phyloP scores from a whole-genome alignment of 2,113 vertebrate species.

The Phocoena sinus region DNA sequence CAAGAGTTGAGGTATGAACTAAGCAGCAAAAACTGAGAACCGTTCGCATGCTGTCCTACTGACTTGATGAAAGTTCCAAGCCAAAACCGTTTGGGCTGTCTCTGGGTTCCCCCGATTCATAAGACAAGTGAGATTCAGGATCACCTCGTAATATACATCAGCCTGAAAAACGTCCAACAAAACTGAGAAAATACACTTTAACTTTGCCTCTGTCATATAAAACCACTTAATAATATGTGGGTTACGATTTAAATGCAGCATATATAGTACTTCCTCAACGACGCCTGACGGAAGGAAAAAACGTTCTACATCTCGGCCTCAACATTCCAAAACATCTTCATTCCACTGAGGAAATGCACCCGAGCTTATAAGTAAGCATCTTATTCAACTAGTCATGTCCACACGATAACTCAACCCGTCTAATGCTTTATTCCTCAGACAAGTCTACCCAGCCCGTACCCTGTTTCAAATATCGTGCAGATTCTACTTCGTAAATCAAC shows the following conservation, averaged over 20 bases:
- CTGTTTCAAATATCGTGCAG: constrained; percentile 47
- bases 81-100: background rate
- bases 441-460: constrained; percentile 43
- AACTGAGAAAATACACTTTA: background rate
- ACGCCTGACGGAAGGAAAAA: background rate
- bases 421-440: background rate
- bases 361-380: background rate
- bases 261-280: constrained; percentile 28
- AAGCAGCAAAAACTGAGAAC: background rate
- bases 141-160: background rate
- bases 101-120: background rate
- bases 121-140: background rate
- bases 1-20: background rate
- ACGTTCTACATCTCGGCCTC: background rate
- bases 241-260: background rate
- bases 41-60: background rate
- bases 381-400: background rate
- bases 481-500: constrained; percentile 67
- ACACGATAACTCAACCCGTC: background rate
- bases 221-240: background rate
- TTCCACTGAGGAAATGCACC: background rate
- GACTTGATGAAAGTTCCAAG: background rate
- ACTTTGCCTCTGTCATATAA: background rate
- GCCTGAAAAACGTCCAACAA: background rate
- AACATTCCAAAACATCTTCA: constrained; percentile 25